Percentiles rank a stretch among this genome's conserved stretches.
Conservation (phyloP, 30 jellyfish, hydroid and myxozoan genomes). For the Nemopilema nomurai region DNA sequence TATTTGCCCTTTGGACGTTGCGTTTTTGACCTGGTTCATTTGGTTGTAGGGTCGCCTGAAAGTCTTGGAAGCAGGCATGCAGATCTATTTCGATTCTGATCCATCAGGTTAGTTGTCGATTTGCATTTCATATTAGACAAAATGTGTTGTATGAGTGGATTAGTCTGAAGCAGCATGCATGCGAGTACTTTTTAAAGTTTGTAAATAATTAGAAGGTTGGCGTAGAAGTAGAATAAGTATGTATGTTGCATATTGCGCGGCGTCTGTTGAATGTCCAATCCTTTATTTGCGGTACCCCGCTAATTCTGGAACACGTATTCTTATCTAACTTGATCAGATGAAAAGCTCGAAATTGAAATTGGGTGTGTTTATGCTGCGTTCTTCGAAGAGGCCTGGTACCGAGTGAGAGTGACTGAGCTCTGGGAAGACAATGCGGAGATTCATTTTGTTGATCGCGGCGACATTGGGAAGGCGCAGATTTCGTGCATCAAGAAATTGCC, state of each 20-base stretch:
- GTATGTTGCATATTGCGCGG: too few species aligned
- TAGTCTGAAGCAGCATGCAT: too few species aligned
- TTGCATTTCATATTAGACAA: not conserved
- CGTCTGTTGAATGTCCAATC: too few species aligned
- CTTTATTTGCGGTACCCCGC: too few species aligned
- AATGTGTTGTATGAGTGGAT: too few species aligned
- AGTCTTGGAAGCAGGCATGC: slow-evolving; percentile 54
- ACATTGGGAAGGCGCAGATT: slow-evolving; percentile 30
- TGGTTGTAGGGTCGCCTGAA: slow-evolving; percentile 46
- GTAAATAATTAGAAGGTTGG: too few species aligned
- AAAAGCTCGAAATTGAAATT: slow-evolving; percentile 8
- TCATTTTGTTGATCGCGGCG: slow-evolving; percentile 80
- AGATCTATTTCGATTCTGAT: slow-evolving; percentile 44
- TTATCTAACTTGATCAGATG: too few species aligned
- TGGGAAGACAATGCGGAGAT: slow-evolving; percentile 56
- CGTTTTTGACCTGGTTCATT: not conserved
- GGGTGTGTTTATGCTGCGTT: slow-evolving; percentile 76
- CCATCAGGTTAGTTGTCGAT: slow-evolving; percentile 30
- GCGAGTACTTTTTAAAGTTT: too few species aligned
- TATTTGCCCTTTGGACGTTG: not conserved
- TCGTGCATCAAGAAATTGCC: slow-evolving; percentile 70
- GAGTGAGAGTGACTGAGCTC: slow-evolving; percentile 61
- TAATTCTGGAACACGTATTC: too few species aligned
- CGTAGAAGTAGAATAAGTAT: too few species aligned
- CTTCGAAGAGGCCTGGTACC: slow-evolving; percentile 76